Evolutionary conservation across 2,113 vertebrate species (phyloP), one percentile per base, ranked within the genome.

Genomic region (Sapayoa aenigma): DNA sequence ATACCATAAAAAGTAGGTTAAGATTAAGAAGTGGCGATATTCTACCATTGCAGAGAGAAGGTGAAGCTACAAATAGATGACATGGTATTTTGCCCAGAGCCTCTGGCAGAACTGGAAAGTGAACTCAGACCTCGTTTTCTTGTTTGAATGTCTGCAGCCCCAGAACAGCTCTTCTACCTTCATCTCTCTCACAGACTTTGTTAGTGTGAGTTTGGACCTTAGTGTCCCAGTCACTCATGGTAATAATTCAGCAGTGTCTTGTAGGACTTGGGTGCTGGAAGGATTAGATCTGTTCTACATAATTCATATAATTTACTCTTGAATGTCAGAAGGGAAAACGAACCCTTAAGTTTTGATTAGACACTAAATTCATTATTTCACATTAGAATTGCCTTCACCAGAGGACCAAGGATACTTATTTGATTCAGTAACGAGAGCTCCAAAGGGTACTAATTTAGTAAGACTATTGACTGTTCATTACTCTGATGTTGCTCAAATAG

Each of bases 391-490:
- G 84, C 83, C 58, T 91, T 88, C 71, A 94, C 87, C 82, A 93
- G 95, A 96, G 92, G 86, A 97, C 92, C 90, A 97, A 72, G 74
- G 92, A 96, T 96, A 93, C 94, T 97, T 89, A 96, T 58, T 97
- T 96, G 94, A 96, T 96, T 97, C 95, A 87, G 88, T 95, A 95
- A 97, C 2, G 35, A 97, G 94, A 96, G 89, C 87, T 95, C 94
- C 59, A 66, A 94, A 94, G 94, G 93, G 89, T 92, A 94, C 96
- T 98, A 96, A 97, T 97, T 97, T 97, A 95, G 91, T 96, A 96
- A 95, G 90, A 95, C 95, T 97, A 96, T 98, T 97, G 97, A 97
- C 96, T 97, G 84, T 96, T 98, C 95, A 96, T 97, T 98, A 96
- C 97, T 95, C 84, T 79, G 60, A 96, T 96, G 93, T 94, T 97